Evolutionary conservation across 2,888 invertebrate species (phyloP).

Genomic region (Itoplectis maculator): DNA sequence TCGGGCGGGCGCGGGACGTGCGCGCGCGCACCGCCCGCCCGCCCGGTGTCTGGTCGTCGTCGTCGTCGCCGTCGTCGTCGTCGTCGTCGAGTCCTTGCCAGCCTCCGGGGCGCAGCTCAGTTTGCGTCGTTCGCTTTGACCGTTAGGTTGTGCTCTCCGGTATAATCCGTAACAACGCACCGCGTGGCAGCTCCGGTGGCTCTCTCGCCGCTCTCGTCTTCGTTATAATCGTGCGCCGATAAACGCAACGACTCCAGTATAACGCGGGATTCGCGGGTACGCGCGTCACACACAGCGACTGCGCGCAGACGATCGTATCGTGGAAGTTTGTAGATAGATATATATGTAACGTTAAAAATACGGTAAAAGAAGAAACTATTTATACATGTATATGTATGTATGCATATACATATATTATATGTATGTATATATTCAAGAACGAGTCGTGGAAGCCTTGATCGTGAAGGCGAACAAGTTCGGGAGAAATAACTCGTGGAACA

Average conservation of each 20-base stretch:
- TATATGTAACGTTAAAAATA: not conserved
- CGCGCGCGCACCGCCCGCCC: slow-evolving; percentile 65
- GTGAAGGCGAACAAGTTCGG: not conserved
- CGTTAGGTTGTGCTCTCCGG: slow-evolving; percentile 68
- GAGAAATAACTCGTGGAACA: not conserved
- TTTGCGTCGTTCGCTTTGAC: slow-evolving; percentile 78
- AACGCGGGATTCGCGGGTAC: not conserved
- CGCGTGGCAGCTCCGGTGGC: slow-evolving; percentile 1
- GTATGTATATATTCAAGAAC: not conserved
- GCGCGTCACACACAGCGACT: not conserved
- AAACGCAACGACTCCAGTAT: slow-evolving; percentile 1
- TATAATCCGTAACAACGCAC: not conserved
- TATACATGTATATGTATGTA: not conserved
- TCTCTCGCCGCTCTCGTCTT: not conserved
- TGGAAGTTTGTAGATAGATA: not conserved
- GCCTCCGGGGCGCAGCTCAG: slow-evolving; percentile 76
- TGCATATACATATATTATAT: not conserved
- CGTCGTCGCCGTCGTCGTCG: too few relatives aligned
- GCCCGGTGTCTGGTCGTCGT: slow-evolving; percentile 61
- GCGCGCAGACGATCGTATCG: not conserved
- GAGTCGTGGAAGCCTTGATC: not conserved
- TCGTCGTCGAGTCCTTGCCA: slow-evolving; percentile 72
- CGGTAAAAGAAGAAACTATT: not conserved
- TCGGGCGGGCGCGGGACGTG: slow-evolving; percentile 53
- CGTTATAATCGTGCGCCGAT: slow-evolving; percentile 37